phyloP scores from a whole-genome alignment of 2,797 vertebrate species.

The Anabacerthia variegaticeps region DNA sequence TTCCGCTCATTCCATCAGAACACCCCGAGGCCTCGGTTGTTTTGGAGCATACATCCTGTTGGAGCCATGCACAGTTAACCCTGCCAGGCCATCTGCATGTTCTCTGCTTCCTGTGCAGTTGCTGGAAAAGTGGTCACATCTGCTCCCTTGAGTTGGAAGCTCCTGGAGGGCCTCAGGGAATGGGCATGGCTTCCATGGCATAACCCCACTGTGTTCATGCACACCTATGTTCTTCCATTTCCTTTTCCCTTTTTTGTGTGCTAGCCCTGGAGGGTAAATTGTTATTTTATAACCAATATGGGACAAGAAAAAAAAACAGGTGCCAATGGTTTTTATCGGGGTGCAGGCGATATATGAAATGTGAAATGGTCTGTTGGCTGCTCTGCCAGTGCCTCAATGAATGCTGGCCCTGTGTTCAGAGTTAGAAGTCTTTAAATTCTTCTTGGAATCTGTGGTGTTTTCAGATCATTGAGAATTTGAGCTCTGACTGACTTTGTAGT shows the following conservation, averaged over 20 bases:
- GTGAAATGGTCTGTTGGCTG: background rate
- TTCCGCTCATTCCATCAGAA: background rate
- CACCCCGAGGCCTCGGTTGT: background rate
- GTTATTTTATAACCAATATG: background rate
- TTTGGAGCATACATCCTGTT: background rate
- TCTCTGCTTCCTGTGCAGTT: background rate
- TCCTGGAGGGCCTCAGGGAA: background rate
- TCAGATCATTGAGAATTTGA: background rate
- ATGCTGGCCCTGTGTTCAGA: background rate
- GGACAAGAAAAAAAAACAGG: background rate
- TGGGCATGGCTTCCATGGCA: background rate
- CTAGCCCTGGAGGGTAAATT: background rate
- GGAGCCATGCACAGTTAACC: background rate
- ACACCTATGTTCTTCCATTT: background rate
- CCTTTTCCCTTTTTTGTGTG: background rate
- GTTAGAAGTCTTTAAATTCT: background rate
- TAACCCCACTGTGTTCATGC: background rate
- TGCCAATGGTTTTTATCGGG: background rate
- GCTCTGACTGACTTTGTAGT: background rate
- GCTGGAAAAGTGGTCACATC: background rate
- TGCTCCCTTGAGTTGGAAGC: background rate
- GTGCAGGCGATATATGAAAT: background rate
- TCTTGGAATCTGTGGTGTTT: background rate
- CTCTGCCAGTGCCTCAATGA: background rate
- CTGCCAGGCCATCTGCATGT: background rate